A percentile compares a stretch with the other conserved stretches of the same genome.
phyloP scores from a whole-genome alignment of 2,113 vertebrate genomes.

The Eublepharis macularius region DNA sequence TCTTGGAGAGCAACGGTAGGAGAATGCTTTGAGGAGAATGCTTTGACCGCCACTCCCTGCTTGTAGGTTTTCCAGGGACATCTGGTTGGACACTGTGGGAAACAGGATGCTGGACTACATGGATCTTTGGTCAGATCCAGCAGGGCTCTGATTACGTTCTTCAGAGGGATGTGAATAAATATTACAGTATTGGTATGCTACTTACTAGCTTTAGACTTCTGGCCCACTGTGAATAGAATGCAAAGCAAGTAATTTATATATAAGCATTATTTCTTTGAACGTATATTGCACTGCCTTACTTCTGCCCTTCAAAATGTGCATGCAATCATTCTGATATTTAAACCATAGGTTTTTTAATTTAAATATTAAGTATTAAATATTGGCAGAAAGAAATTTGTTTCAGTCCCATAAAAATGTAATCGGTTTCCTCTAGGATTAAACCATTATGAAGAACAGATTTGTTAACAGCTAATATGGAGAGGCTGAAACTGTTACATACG shows the following conservation, averaged over 20 bases:
- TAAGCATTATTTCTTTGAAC: not conserved
- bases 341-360: not conserved
- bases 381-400: slow-evolving; percentile 53
- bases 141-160: not conserved
- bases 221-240: not conserved
- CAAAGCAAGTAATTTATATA: not conserved
- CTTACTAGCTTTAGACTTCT: not conserved
- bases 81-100: no score
- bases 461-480: slow-evolving; percentile 45
- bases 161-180: not conserved
- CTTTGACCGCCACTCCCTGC: no score
- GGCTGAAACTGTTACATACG: not conserved
- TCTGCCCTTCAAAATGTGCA: slow-evolving; percentile 15
- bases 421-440: slow-evolving; percentile 47
- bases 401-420: slow-evolving; percentile 61
- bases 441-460: slow-evolving; percentile 70
- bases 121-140: no score
- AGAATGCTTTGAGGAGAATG: no score
- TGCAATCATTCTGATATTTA: slow-evolving; percentile 50
- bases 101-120: no score
- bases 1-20: no score
- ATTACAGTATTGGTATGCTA: not conserved
- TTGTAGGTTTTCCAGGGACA: no score
- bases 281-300: not conserved
- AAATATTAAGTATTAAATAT: slow-evolving; percentile 49